Base-by-base conservation (phyloP, 2,113 vertebrate genomes). In the Dascyllus trimaculatus region DNA sequence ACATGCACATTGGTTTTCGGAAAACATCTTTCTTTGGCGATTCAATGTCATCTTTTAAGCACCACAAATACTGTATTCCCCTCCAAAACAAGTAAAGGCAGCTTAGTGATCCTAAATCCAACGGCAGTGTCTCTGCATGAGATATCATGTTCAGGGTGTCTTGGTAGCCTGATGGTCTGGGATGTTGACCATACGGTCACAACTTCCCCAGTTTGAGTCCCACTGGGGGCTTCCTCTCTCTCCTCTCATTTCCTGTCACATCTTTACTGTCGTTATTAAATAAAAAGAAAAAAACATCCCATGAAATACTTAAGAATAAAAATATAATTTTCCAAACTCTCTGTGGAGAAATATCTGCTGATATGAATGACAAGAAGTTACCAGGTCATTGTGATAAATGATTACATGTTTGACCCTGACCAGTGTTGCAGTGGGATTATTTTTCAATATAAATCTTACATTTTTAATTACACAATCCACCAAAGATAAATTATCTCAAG, bases 211-310 rank as follows among this genome's bases (percentile, higher is more conserved):
- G 10, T 25, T 11, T 22, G 25, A 68, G 19, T 54, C 66, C 24
- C 7, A 18, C 54, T 52, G 22, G 29, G 24, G 43, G 10, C 14
- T 51, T 53, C 40, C 5, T 49, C 46, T 59, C 38, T 53, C 24
- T 8, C 14, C 24, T 72, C 24, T 26, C 52, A 63, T 35, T 75
- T 87, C 69, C 69, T 77, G 38, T 75, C 24, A 54, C 24, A 25
- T 67, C 49, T 35, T 32, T n/a, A 38, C 14, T 24, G 11, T 25
- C 14, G 29, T 35, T 14, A 59, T 54, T 19, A 49, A 61, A 54
- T 32, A 54, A 67, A 61, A 22, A 48, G 7, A 43, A 6, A 57
- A 40, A 29, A 43, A 43, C 14, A 43, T 13, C 1, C 19, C 13
- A 9, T 22, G 49, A 63, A 38, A 46, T 18, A 35, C 5, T 24